Evolutionary conservation across 1,140 invertebrate species (phyloP).

Genomic region (Tetramorium alpestre): DNA sequence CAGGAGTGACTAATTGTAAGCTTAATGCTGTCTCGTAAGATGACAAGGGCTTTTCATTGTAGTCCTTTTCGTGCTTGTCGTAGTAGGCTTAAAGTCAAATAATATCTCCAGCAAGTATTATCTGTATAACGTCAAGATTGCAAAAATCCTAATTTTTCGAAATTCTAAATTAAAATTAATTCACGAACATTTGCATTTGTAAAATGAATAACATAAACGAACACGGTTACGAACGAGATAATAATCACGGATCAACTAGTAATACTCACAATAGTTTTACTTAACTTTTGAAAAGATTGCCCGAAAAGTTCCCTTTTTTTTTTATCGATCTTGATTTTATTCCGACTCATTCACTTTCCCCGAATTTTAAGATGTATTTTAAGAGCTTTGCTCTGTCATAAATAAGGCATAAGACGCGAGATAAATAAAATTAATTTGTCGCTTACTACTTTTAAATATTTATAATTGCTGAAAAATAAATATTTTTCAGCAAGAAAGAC

Average conservation of each 20-base stretch:
- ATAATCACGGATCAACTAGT: background rate
- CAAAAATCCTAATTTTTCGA: background rate
- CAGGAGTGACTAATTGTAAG: slow-evolving; percentile 64
- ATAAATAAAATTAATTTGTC: background rate
- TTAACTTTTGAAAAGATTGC: background rate
- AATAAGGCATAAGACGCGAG: slow-evolving; percentile 32
- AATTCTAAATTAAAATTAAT: background rate
- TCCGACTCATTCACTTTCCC: background rate
- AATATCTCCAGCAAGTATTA: background rate
- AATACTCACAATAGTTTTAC: background rate
- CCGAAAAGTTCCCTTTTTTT: background rate
- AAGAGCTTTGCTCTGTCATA: background rate
- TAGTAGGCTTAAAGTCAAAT: background rate
- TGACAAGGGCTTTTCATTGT: slow-evolving; percentile 6
- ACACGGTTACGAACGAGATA: background rate
- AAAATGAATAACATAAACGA: background rate
- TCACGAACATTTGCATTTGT: background rate
- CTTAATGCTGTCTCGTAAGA: slow-evolving; percentile 66
- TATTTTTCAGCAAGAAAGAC: background rate
- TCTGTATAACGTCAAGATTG: background rate
- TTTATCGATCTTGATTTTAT: background rate
- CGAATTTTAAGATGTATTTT: slow-evolving; percentile 13
- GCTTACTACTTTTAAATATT: slow-evolving; percentile 3
- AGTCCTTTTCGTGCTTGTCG: background rate
- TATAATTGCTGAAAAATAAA: too few relatives aligned